These are phyloP conservation scores for Psittacula echo DNA, from an alignment of 2,797 vertebrate genomes.

Conservation along the genomic window DNA sequence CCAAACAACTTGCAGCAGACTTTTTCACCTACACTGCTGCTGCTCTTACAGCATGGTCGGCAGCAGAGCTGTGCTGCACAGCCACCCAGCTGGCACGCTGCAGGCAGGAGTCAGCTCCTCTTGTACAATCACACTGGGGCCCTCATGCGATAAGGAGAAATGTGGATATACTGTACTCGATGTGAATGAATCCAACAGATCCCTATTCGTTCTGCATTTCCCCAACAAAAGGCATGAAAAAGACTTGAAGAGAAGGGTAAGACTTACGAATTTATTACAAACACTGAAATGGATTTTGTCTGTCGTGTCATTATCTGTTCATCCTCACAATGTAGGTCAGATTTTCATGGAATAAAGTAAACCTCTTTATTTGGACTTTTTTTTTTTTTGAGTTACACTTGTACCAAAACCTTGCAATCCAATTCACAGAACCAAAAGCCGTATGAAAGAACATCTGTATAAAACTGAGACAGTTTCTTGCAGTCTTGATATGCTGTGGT, in stretches of 20 bases:
- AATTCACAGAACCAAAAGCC: background rate
- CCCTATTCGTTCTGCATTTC: background rate
- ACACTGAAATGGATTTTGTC: background rate
- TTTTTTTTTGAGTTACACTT: background rate
- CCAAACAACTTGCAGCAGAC: background rate
- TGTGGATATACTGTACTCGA: background rate
- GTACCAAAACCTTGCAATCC: background rate
- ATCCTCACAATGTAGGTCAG: background rate
- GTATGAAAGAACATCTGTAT: background rate
- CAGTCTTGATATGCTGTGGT: background rate
- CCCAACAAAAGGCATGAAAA: background rate
- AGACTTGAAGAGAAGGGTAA: background rate
- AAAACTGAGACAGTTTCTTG: background rate
- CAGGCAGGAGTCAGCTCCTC: background rate
- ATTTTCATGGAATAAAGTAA: background rate
- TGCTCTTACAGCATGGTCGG: background rate
- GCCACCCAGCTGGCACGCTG: accelerated
- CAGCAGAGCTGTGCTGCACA: background rate
- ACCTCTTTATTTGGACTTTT: background rate
- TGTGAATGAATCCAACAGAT: background rate
- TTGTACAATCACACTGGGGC: accelerated
- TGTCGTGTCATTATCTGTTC: background rate
- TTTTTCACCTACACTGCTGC: background rate
- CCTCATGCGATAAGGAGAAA: background rate
- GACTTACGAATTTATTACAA: background rate